Conservation (phyloP, 2,113 vertebrate genomes). For the Myocastor coypus region DNA sequence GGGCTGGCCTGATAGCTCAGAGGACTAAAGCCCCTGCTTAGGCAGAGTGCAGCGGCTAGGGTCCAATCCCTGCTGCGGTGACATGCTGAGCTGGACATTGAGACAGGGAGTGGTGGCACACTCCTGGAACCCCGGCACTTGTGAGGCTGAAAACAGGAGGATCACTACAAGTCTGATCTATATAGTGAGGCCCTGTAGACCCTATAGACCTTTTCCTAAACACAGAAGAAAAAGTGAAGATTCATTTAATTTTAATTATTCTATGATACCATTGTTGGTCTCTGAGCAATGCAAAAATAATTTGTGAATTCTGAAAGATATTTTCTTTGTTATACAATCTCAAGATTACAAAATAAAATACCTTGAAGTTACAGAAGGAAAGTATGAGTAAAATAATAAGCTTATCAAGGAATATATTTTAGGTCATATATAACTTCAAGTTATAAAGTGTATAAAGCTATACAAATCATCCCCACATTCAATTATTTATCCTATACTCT, state of each 20-base stretch:
- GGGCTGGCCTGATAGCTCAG: too few relatives aligned
- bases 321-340: not conserved
- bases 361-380: not conserved
- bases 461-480: not conserved
- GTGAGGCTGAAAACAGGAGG: too few relatives aligned
- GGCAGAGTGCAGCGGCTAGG: too few relatives aligned
- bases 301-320: not conserved
- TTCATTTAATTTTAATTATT: not conserved
- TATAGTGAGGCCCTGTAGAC: too few relatives aligned
- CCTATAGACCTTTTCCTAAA: too few relatives aligned
- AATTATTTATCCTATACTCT: not conserved
- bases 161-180: too few relatives aligned
- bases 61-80: too few relatives aligned
- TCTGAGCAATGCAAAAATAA: slow-evolving; percentile 25
- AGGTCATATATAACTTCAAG: not conserved
- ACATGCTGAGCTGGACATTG: too few relatives aligned
- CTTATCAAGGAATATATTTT: slow-evolving; percentile 15
- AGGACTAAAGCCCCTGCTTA: too few relatives aligned
- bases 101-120: too few relatives aligned
- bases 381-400: slow-evolving; percentile 31
- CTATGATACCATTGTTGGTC: not conserved
- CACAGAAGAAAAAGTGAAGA: too few relatives aligned
- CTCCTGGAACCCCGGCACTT: too few relatives aligned
- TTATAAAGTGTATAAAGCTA: not conserved
- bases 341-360: not conserved